Percentiles rank a stretch among this genome's conserved stretches.
Evolutionary conservation across 2,888 invertebrate genomes (phyloP).

Genomic region (Drosophila mercatorum): DNA sequence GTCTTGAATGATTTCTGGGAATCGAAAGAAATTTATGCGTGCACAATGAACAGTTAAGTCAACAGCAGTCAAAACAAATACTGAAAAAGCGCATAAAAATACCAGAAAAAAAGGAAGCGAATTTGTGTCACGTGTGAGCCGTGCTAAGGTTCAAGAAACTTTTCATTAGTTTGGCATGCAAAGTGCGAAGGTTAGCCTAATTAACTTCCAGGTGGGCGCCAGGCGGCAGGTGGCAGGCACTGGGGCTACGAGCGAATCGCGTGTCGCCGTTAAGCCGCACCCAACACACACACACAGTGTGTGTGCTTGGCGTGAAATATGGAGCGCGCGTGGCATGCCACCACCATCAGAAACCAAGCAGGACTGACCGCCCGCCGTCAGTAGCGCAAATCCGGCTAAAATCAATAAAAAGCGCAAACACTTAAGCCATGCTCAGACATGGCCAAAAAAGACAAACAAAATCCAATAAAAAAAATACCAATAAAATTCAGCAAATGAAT

Average conservation of each 20-base stretch:
- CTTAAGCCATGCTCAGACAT: slow-evolving; percentile 65
- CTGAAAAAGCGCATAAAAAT: slow-evolving; percentile 48
- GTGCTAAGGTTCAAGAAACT: slow-evolving; percentile 60
- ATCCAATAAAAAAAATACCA: background rate
- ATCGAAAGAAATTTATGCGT: slow-evolving; percentile 38
- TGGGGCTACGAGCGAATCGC: slow-evolving; percentile 64
- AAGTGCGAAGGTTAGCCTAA: slow-evolving; percentile 43
- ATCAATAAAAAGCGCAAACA: slow-evolving; percentile 69
- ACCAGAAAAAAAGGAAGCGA: slow-evolving; percentile 14
- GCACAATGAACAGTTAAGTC: slow-evolving; percentile 42
- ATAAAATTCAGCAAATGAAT: slow-evolving; percentile 33
- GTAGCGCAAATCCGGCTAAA: slow-evolving; percentile 69
- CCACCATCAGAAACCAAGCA: slow-evolving; percentile 31
- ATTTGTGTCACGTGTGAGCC: slow-evolving; percentile 45
- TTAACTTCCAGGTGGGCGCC: slow-evolving; percentile 52
- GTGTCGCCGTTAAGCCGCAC: slow-evolving; percentile 54
- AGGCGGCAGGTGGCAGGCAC: slow-evolving; percentile 9
- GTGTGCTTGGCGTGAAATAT: slow-evolving; percentile 48
- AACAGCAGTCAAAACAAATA: slow-evolving; percentile 63
- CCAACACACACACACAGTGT: slow-evolving; percentile 18
- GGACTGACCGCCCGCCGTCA: slow-evolving; percentile 35
- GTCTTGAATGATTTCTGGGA: slow-evolving; percentile 25
- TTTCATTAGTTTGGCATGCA: slow-evolving; percentile 54
- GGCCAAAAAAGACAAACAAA: slow-evolving; percentile 7
- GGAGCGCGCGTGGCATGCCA: slow-evolving; percentile 68